Base-by-base conservation (phyloP, 2,797 vertebrate species). In the Oryzias dopingdopingensis region DNA sequence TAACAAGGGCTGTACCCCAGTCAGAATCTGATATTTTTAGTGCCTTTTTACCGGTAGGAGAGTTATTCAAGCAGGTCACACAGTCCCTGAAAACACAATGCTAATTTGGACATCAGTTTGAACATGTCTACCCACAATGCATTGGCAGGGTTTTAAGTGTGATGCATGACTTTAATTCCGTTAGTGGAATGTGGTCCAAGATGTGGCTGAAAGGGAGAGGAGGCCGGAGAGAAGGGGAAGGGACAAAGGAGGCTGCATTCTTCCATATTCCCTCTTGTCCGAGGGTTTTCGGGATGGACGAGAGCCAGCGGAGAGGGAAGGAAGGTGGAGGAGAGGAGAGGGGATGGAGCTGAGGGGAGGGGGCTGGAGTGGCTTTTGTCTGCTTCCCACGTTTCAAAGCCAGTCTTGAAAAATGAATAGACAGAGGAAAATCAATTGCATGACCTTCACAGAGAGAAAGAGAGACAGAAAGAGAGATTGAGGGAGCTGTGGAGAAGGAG, bases 361-460 rank as follows among this genome's bases (percentile, higher is more conserved):
- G 88, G 79, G 83, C 79, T 67, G 52, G 65, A 83, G 82, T 90
- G 87, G 89, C 91, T 93, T 93, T 93, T 93, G 92, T 93, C 91
- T 93, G 92, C 91, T 91, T 93, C 88, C 91, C 92, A 92, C 92
- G 91, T 92, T 91, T 93, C 89, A 92, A 92, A 92, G 91, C 89
- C 90, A 91, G 90, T 90, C 91, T 91, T 92, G 91, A 93, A 92
- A 92, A 93, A 92, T 92, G 91, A 92, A 92, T 92, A 91, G 91
- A 92, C 90, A 91, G 90, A 92, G 84, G 88, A 92, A 93, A 93
- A 92, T 93, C 92, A 93, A 93, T 93, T 92, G 92, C 88, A 90
- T 93, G 92, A 93, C 92, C 92, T 93, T 93, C 92, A 92, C 88
- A 89, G 79, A 81, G 84, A 68, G 87, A 88, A 77, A 86, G 86